Percentiles rank a stretch among this genome's conserved stretches.
phyloP scores from a whole-genome alignment of 2,797 vertebrate genomes.

The Catamblyrhynchus diadema region DNA sequence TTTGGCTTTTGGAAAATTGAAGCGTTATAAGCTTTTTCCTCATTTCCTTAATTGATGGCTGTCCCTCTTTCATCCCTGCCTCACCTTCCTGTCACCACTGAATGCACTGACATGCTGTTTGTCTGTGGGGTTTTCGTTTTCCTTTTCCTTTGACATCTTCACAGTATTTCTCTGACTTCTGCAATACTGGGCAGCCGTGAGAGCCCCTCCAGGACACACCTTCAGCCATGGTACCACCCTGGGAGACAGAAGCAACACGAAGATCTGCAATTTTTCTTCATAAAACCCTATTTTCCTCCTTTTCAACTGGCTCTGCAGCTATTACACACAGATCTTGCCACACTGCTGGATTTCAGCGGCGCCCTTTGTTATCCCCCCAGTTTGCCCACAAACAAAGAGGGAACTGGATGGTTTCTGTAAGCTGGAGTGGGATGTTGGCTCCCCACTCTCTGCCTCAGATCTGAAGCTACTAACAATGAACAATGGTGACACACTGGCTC shows the following conservation, averaged over 20 bases:
- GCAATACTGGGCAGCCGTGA: fast-evolving
- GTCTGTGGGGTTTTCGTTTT: neutral
- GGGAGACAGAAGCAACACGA: neutral
- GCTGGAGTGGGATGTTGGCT: conserved; percentile 5
- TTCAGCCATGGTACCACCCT: neutral
- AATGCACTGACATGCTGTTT: neutral
- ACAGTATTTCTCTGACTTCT: neutral
- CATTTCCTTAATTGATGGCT: neutral
- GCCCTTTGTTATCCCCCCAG: neutral
- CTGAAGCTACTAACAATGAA: conserved; percentile 49
- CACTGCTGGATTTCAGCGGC: neutral
- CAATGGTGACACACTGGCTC: conserved; percentile 36
- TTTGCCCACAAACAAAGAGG: neutral
- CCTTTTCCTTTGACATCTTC: neutral
- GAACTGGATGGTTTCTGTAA: conserved; percentile 4
- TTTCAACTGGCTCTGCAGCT: neutral
- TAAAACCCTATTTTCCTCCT: neutral
- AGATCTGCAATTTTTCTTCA: neutral
- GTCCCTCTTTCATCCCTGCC: neutral
- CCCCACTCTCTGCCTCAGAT: neutral
- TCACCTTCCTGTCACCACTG: neutral
- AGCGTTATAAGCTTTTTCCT: neutral
- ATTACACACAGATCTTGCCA: neutral
- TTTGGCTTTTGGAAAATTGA: neutral
- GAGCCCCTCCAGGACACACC: neutral